Evolutionary conservation across 1,140 invertebrate genomes (phyloP), one percentile per base, ranked within the genome.

Genomic region (Drosophila busckii): DNA sequence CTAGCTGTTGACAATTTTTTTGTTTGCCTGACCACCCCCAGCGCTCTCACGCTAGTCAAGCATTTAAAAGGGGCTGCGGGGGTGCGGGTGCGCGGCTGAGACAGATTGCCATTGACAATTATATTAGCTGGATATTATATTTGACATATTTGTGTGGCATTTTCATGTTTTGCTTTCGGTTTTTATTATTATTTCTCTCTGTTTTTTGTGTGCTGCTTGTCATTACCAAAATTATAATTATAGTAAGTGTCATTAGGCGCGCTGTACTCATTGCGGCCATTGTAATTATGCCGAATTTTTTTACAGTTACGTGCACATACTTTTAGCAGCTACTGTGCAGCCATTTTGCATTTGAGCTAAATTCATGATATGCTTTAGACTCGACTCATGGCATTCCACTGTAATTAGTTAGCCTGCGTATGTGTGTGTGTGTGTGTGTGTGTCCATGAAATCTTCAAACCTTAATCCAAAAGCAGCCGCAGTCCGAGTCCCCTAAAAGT

Each of bases 161-260:
- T 71, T 64, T 64, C 28, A 45, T 40, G 34, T 29, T 62, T 22
- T 46, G 56, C 56, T 62, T 55, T 60, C 25, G 19, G 29, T 35
- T 42, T 56, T 49, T 19, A 12, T 20, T 17, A n/a, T n/a, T n/a
- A n/a, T 46, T 31, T 23, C 17, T 22, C 26, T 31, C 12, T 15
- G 45, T 41, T 60, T 41, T 48, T 42, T 17, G 17, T 31, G 23
- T 35, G 9, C 15, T 65, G 75, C 54, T 50, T 62, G 76, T 83
- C 75, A 82, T 82, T 82, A 82, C 75, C 76, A 71, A 82, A 82
- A 82, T 83, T 82, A 83, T 82, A 82, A 82, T 82, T 82, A 82
- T 83, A 58, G 76, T 75, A 52, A 82, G 76, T 82, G 75, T 75
- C 70, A 82, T 82, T 82, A 82, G 75, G 76, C 70, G 76, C 70